Base-by-base conservation (phyloP, 2,888 invertebrate species). In the Podotricha telesiphe region DNA sequence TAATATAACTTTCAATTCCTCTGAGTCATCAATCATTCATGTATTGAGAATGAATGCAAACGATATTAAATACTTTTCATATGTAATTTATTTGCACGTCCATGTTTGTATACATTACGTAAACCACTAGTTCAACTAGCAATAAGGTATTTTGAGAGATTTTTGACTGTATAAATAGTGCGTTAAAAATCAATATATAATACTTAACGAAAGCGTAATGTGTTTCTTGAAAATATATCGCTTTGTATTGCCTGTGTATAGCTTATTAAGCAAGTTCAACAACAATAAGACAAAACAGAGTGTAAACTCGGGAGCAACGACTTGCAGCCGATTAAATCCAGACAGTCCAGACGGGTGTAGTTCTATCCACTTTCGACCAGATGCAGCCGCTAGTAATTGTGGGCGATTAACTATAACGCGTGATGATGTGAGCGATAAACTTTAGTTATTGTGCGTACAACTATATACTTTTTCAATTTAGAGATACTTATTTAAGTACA, bases 341-440 rank as follows among this genome's bases (percentile, higher is more conserved):
- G 83, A 78, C 78, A 72, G 74, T 76, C 79, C 78, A 76, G 86
- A 77, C 79, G 69, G 62, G 75, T 78, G 80, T 81, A 78, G 86
- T 77, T 74, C 42, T 55, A 85, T 82, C 89, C 80, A 80, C 86
- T 77, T 74, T 40, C 50, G 85, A 82, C 89, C 80, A 80, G 87
- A 76, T 71, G 45, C 37, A 75, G 66, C 84, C 77, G 77, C 78
- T 71, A 75, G 79, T 86, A 88, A 89, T 88, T 88, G 86, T 79
- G 79, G 71, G 78, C 77, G 80, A 83, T 83, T 82, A 84, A 83
- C 78, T 74, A 84, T 83, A 78, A 79, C 74, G 82, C 65, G 69
- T 69, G 69, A 45, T 68, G 65, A 63, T 66, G 55, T 34, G 62
- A 66, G 34, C 42, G 62, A 50, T 67, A 50, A 58, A 53, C 58